Conservation (phyloP, 2,888 invertebrate genomes). For the Lapara coniferarum region DNA sequence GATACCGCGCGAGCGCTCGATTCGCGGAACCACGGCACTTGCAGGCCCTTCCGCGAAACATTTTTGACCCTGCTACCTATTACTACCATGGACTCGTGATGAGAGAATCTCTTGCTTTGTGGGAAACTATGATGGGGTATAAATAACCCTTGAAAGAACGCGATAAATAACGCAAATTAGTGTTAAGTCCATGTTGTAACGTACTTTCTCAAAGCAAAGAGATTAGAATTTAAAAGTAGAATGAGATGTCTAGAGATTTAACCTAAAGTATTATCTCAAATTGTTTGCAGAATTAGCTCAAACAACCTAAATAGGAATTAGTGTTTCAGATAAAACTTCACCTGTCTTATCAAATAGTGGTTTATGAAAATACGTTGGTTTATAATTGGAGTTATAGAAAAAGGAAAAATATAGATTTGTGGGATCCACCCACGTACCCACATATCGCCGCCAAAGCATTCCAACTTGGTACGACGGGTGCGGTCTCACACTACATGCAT, state of each 20-base stretch:
- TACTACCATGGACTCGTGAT: constrained; percentile 25
- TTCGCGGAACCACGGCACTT: constrained; percentile 56
- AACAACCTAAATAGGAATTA: neutral
- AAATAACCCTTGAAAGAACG: neutral
- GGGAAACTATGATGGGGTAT: constrained; percentile 15
- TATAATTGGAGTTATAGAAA: neutral
- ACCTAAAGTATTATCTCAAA: neutral
- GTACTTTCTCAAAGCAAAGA: neutral
- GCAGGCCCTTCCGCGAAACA: constrained; percentile 57
- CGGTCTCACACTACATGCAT: too few species aligned
- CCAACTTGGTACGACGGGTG: too few species aligned
- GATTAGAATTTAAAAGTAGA: neutral
- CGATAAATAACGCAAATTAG: neutral
- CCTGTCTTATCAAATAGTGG: constrained; percentile 12
- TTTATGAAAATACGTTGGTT: neutral
- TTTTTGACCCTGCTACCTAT: constrained; percentile 38
- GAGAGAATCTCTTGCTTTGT: constrained; percentile 22
- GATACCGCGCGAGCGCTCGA: constrained; percentile 46
- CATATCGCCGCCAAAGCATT: too few species aligned
- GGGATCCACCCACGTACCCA: too few species aligned
- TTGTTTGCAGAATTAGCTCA: neutral
- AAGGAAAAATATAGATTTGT: neutral
- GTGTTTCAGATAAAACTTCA: constrained; percentile 10
- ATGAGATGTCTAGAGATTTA: neutral
- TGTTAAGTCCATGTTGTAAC: neutral